These are phyloP conservation scores for Lepilemur septentrionalis DNA, from an alignment of 2,797 vertebrate species.

Conservation along the genomic window DNA sequence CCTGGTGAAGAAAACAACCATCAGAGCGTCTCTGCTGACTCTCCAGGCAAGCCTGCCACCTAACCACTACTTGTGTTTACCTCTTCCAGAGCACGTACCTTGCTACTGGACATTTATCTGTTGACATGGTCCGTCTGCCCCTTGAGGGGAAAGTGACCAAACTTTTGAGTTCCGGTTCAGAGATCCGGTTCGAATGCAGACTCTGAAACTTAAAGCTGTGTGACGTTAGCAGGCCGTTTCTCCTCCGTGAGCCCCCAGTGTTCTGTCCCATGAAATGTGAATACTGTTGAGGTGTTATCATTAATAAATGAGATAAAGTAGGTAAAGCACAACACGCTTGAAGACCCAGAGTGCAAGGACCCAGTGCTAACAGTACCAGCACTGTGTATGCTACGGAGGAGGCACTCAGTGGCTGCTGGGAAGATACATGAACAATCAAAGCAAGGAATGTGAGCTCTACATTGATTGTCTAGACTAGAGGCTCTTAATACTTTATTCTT, in stretches of 20 bases:
- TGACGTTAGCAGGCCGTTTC: not conserved
- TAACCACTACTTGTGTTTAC: not conserved
- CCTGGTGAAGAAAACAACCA: not conserved
- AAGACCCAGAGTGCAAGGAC: not conserved
- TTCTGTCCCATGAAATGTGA: not conserved
- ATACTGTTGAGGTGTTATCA: not conserved
- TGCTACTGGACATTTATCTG: not conserved
- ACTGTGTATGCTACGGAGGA: accelerated
- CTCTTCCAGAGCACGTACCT: not conserved
- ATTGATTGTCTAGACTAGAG: too few species aligned
- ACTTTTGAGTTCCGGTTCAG: not conserved
- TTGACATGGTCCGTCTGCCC: not conserved
- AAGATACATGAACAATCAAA: not conserved
- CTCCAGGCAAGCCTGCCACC: not conserved
- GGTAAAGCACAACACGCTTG: not conserved
- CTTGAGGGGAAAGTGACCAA: not conserved
- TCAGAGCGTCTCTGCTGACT: not conserved
- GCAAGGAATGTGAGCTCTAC: not conserved
- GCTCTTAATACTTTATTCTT: not conserved
- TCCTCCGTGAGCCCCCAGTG: not conserved
- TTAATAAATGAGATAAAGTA: not conserved
- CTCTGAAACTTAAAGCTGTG: not conserved
- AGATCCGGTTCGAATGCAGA: not conserved
- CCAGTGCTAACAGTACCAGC: not conserved
- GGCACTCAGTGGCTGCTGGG: not conserved